These are phyloP conservation scores for Eilema griseolum DNA, from an alignment of 2,888 invertebrate genomes.

Conservation along the genomic window DNA sequence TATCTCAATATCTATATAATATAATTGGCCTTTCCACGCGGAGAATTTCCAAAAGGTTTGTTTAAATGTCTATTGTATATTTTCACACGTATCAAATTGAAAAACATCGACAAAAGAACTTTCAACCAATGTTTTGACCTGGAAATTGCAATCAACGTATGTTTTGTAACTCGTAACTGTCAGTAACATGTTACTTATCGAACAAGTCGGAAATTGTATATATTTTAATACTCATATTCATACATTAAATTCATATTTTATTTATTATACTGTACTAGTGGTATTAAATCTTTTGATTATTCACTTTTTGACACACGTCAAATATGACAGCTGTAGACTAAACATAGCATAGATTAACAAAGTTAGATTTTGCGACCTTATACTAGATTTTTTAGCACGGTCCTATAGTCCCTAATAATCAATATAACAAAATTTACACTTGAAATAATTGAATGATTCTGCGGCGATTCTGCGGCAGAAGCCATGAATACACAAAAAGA, in stretches of 20 bases:
- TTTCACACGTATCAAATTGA: conserved; percentile 10
- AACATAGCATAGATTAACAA: neutral
- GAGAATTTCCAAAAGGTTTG: neutral
- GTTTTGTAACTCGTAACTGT: conserved; percentile 8
- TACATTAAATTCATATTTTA: neutral
- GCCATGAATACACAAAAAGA: no score
- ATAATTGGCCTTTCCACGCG: neutral
- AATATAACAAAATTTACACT: no score
- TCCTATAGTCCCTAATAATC: no score
- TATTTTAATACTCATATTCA: neutral
- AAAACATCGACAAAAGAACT: conserved; percentile 7
- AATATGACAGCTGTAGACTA: neutral
- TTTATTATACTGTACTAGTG: neutral
- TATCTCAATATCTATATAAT: neutral
- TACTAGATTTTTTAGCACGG: no score
- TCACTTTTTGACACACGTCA: neutral
- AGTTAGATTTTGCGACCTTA: no score
- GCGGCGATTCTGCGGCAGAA: no score
- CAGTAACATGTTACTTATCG: neutral
- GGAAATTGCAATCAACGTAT: conserved; percentile 14
- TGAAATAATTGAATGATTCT: no score
- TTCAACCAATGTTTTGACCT: conserved; percentile 26
- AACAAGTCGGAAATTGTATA: neutral
- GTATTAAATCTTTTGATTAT: neutral
- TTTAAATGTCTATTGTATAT: conserved; percentile 1